Evolutionary conservation across 1,140 invertebrate genomes (phyloP).

Genomic region (Fopius arisanus): DNA sequence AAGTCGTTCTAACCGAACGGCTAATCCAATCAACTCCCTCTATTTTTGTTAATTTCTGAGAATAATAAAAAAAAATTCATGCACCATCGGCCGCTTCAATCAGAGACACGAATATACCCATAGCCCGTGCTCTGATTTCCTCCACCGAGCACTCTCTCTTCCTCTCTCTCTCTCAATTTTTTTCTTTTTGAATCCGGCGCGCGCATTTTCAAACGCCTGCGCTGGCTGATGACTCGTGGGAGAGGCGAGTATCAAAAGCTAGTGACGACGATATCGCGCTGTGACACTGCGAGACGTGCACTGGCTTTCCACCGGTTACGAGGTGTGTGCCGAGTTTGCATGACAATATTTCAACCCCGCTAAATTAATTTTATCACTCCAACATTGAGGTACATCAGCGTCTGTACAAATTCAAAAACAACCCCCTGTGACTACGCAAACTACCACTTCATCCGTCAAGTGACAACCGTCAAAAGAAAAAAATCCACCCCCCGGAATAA

Average conservation of each 20-base stretch:
- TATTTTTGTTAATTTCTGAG: background rate
- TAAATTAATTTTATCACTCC: no score
- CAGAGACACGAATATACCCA: background rate
- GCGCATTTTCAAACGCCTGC: background rate
- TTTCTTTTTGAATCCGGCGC: background rate
- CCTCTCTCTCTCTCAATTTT: no score
- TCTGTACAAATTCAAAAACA: no score
- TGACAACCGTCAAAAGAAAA: no score
- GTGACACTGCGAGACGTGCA: conserved; percentile 5
- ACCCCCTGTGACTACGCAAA: no score
- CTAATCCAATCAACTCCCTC: background rate
- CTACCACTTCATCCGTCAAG: no score
- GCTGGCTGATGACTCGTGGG: background rate
- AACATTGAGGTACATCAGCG: no score
- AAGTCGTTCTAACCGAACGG: background rate
- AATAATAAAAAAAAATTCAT: background rate
- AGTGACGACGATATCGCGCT: background rate
- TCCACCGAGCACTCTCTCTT: background rate
- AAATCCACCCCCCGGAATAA: no score
- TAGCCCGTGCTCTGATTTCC: background rate
- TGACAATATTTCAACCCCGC: no score
- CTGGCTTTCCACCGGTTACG: background rate
- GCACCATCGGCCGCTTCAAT: background rate
- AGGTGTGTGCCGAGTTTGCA: background rate
- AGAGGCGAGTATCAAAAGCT: background rate